Evolutionary conservation across 2,888 invertebrate genomes (phyloP), one percentile per base, ranked within the genome.

Genomic region (Spicauda simplicius): DNA sequence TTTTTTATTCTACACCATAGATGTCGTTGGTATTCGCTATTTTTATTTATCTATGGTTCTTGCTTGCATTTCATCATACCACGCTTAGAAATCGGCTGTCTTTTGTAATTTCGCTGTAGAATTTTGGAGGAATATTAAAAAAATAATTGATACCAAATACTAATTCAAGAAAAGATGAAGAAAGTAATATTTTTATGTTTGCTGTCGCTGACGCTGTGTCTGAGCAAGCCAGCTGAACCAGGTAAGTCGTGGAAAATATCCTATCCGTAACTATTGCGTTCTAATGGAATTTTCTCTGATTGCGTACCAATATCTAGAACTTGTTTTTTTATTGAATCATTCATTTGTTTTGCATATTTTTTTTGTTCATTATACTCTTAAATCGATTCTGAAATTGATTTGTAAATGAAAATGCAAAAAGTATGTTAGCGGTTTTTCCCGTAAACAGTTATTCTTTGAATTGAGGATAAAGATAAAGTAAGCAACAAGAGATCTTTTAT

Each of bases 141-240:
- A 11, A 57, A 53, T 53, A 52, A n/a, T 48, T 16, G 7, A 7
- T 41, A 41, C 16, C 52, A 19, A 53, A 16, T n/a, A 16, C 12
- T n/a, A 6, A 6, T 14, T 41, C 48, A 50, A 30, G 52, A 75
- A 85, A 77, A 70, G 41, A 91, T 90, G 91, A 88, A 90, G 80
- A 84, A 81, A 80, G 80, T 88, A 70, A 80, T 85, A 76, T 81
- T 90, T 76, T 77, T 91, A 73, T 88, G 88, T 79, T 80, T 91
- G 68, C 74, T 91, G 62, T 84, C 90, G 50, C 71, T 91, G 11
- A 83, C 87, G 55, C 72, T 84, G 72, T 84, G 89, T 74, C 73
- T 87, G 64, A 84, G 86, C 76, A 75, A 77, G 67, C 76, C 83
- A 64, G 72, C 74, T 66, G 70, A 76, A 20, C 52, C 71, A n/a